Evolutionary conservation across 2,113 vertebrate species (phyloP).

Genomic region (Peromyscus californicus): DNA sequence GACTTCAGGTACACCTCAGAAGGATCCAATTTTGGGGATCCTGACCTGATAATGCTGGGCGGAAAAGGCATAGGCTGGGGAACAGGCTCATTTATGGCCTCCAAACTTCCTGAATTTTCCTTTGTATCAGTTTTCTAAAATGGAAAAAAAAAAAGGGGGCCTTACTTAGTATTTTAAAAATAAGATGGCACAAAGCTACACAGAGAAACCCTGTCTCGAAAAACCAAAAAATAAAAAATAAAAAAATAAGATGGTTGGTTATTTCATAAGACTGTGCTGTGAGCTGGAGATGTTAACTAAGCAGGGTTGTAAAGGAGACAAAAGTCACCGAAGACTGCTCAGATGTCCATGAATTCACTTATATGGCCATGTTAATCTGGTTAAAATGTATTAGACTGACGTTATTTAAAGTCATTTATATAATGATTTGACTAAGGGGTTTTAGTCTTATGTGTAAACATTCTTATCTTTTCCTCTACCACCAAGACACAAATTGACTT

Average conservation of each 20-base stretch:
- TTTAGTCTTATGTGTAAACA: background rate
- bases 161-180: slow-evolving; percentile 55
- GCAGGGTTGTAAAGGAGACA: background rate
- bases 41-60: slow-evolving; percentile 88
- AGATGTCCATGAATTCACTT: background rate
- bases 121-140: slow-evolving; percentile 91
- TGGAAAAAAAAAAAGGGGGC: slow-evolving; percentile 25
- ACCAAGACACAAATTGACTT: background rate
- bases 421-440: background rate
- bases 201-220: too few species aligned
- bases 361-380: background rate
- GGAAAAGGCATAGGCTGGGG: slow-evolving; percentile 93
- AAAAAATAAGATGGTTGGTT: background rate
- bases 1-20: slow-evolving; percentile 98
- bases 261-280: background rate
- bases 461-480: background rate
- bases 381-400: slow-evolving; percentile 20
- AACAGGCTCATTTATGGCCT: slow-evolving; percentile 89
- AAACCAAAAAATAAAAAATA: too few species aligned
- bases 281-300: background rate
- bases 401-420: background rate
- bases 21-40: slow-evolving; percentile 95
- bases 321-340: background rate
- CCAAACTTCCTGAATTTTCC: slow-evolving; percentile 90
- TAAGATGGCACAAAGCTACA: too few species aligned